phyloP scores from a whole-genome alignment of 2,888 invertebrate genomes.

The Caenorhabditis japonica region DNA sequence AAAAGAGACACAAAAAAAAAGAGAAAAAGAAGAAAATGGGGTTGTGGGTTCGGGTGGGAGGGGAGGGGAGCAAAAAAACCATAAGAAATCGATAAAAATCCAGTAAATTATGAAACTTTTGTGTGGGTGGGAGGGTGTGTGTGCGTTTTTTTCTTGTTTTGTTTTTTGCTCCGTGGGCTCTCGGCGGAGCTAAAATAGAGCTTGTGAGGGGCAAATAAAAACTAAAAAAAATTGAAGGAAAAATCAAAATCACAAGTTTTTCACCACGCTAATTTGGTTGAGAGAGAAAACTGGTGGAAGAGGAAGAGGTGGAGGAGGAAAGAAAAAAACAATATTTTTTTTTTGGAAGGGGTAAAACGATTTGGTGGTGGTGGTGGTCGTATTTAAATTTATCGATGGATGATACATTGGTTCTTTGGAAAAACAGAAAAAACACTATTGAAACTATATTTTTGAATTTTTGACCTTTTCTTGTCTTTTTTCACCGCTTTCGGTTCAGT shows the following conservation, averaged over 20 bases:
- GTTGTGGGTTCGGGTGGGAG: background rate
- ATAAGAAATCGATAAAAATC: constrained; percentile 50
- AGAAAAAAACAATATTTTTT: too few species aligned
- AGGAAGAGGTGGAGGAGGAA: too few species aligned
- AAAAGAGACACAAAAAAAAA: too few species aligned
- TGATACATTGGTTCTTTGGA: constrained; percentile 45
- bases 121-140: too few species aligned
- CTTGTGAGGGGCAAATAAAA: constrained; percentile 1
- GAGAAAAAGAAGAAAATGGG: too few species aligned
- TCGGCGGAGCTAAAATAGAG: constrained; percentile 2
- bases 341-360: constrained; percentile 33
- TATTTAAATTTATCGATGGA: background rate
- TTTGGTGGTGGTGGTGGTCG: constrained; percentile 10
- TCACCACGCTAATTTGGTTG: constrained; percentile 57
- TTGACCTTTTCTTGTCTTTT: background rate
- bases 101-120: constrained; percentile 48
- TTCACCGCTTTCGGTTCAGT: background rate
- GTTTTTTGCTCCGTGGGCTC: background rate
- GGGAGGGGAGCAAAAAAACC: constrained; percentile 16
- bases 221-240: constrained; percentile 21
- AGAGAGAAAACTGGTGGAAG: constrained; percentile 23
- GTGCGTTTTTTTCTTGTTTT: too few species aligned
- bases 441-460: background rate
- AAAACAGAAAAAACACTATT: constrained; percentile 15
- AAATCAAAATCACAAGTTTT: constrained; percentile 59